phyloP scores from a whole-genome alignment of 2,797 vertebrate species.

The Eleutherodactylus coqui region DNA sequence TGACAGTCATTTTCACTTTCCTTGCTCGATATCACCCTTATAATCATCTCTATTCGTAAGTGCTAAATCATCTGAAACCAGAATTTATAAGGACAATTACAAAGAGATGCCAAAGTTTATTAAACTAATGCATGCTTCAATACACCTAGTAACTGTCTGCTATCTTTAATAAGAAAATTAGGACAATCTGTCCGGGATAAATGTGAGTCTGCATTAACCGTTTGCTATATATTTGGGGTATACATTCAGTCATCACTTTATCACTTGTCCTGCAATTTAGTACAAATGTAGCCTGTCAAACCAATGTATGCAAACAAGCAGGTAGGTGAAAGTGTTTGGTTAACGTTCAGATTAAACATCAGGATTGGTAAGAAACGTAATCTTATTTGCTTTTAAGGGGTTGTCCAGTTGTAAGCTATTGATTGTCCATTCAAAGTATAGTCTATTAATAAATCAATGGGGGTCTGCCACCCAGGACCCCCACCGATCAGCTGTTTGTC shows the following conservation, averaged over 20 bases:
- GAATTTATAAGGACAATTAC: conserved; percentile 23
- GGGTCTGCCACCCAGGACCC: too few relatives aligned
- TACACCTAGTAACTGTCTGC: conserved; percentile 19
- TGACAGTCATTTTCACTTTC: conserved; percentile 1
- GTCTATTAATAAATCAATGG: too few relatives aligned
- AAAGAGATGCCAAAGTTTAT: conserved; percentile 36
- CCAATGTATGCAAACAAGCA: background rate
- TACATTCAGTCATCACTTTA: background rate
- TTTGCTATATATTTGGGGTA: background rate
- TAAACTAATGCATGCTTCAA: conserved; percentile 24
- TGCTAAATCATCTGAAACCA: conserved; percentile 23
- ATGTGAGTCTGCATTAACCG: conserved; percentile 1
- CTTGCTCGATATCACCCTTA: background rate
- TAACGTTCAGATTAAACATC: background rate
- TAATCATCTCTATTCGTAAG: conserved; percentile 17
- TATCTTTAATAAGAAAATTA: conserved; percentile 21
- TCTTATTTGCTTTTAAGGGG: too few relatives aligned
- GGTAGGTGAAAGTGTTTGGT: too few relatives aligned
- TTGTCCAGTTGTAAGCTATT: too few relatives aligned
- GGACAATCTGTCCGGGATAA: background rate
- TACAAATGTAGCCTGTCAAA: background rate
- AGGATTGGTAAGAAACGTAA: too few relatives aligned
- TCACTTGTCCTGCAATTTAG: background rate
- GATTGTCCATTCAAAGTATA: too few relatives aligned
- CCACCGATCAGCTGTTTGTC: too few relatives aligned